These are phyloP conservation scores for Sebastes taczanowskii DNA, from an alignment of 2,797 vertebrate species.

Conservation along the genomic window DNA sequence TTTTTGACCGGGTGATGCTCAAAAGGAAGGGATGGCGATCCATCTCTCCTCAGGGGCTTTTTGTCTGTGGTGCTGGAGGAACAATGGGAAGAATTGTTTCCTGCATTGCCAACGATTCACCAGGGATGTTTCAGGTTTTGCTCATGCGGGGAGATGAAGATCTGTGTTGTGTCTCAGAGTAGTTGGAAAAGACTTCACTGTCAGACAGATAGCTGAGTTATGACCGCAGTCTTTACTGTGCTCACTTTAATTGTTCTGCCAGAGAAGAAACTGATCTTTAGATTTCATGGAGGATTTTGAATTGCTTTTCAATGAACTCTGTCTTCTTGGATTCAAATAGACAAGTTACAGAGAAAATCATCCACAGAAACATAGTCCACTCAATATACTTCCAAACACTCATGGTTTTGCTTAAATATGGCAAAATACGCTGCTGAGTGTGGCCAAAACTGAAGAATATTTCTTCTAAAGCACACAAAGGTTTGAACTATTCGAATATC, in stretches of 20 bases:
- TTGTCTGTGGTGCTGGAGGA: constrained; percentile 17
- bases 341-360: neutral
- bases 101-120: constrained; percentile 44
- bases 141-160: constrained; percentile 9
- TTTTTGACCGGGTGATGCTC: constrained; percentile 43
- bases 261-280: neutral
- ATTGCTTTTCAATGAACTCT: neutral
- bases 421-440: no score
- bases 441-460: no score
- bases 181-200: neutral
- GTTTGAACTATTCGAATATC: no score
- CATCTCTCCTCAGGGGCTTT: constrained; percentile 34
- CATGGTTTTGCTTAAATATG: no score
- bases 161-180: constrained; percentile 2
- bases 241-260: neutral
- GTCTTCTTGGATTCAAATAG: neutral
- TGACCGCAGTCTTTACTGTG: neutral
- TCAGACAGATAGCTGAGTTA: neutral
- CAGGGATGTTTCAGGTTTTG: constrained; percentile 11
- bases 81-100: constrained; percentile 49
- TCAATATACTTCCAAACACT: neutral
- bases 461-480: no score
- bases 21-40: constrained; percentile 39
- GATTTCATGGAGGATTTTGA: neutral
- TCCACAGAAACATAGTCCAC: neutral